These are phyloP conservation scores for Oreochromis mossambicus DNA, from an alignment of 2,797 vertebrate genomes.

Conservation along the genomic window DNA sequence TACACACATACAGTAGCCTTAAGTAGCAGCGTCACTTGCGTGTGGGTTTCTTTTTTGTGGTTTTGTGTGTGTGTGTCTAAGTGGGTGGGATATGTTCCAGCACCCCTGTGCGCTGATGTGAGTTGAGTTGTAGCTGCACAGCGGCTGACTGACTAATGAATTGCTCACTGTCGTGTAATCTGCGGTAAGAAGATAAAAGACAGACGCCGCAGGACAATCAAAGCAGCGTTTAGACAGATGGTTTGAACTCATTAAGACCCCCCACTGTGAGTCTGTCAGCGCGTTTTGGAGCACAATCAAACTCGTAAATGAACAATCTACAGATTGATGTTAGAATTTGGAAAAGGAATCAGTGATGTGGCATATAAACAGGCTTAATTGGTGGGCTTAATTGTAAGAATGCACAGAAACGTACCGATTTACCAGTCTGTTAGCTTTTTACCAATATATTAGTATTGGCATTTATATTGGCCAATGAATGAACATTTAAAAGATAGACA, in stretches of 20 bases:
- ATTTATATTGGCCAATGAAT: neutral
- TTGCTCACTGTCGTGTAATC: neutral
- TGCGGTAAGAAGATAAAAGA: conserved; percentile 1
- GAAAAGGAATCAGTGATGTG: neutral
- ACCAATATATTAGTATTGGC: rapidly evolving
- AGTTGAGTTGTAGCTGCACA: neutral
- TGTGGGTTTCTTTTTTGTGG: neutral
- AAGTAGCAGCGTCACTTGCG: neutral
- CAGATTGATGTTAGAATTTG: neutral
- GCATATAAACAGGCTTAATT: neutral
- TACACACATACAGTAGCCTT: neutral
- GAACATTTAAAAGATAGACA: neutral
- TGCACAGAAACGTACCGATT: neutral
- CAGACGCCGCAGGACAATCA: neutral
- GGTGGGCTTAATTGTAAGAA: neutral
- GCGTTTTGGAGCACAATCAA: neutral
- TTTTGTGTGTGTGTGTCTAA: neutral
- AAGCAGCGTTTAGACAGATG: neutral
- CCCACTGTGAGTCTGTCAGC: neutral
- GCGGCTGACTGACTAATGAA: neutral
- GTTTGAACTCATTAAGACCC: neutral
- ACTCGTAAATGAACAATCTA: neutral
- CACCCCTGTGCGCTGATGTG: neutral
- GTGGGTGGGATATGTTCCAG: neutral
- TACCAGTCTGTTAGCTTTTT: neutral